Evolutionary conservation across 2,888 invertebrate species (phyloP).

Genomic region (Gryllus longicercus): DNA sequence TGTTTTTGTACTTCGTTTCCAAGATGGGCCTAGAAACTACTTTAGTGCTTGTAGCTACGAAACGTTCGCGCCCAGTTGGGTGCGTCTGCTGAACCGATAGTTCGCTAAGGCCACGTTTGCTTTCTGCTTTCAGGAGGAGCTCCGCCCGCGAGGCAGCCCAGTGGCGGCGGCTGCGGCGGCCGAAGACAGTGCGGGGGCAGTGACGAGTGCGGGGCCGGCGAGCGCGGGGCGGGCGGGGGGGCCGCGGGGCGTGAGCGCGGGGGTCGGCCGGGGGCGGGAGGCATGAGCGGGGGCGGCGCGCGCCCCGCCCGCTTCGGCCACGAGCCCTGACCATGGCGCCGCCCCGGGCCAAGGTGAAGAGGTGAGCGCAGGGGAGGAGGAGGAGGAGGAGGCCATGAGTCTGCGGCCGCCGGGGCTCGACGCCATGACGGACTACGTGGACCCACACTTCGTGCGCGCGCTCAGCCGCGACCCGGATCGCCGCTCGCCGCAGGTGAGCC

Average conservation of each 20-base stretch:
- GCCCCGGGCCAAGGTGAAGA: neutral
- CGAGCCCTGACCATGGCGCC: conserved; percentile 9
- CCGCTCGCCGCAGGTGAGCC: conserved; percentile 52
- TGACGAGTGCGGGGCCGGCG: too few relatives aligned
- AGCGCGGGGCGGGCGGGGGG: too few relatives aligned
- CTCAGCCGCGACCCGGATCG: conserved; percentile 55
- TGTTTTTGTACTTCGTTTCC: too few relatives aligned
- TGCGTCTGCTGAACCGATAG: too few relatives aligned
- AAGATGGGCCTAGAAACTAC: too few relatives aligned
- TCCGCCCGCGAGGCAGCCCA: too few relatives aligned
- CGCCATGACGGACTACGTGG: conserved; percentile 52
- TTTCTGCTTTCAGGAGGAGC: too few relatives aligned
- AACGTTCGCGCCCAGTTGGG: too few relatives aligned
- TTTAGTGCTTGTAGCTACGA: too few relatives aligned
- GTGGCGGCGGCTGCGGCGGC: too few relatives aligned
- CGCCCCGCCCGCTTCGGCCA: neutral
- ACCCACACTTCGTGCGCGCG: conserved; percentile 54
- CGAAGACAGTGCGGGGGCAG: too few relatives aligned
- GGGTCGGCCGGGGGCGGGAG: neutral
- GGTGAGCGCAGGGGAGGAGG: conserved; percentile 21
- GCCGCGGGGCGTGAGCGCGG: neutral
- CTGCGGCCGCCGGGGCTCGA: conserved; percentile 11
- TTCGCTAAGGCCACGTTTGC: too few relatives aligned
- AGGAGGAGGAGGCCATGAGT: conserved; percentile 20
- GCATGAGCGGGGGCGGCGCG: neutral